Base-by-base conservation (phyloP, 2,113 vertebrate species). In the Heterochromis multidens region DNA sequence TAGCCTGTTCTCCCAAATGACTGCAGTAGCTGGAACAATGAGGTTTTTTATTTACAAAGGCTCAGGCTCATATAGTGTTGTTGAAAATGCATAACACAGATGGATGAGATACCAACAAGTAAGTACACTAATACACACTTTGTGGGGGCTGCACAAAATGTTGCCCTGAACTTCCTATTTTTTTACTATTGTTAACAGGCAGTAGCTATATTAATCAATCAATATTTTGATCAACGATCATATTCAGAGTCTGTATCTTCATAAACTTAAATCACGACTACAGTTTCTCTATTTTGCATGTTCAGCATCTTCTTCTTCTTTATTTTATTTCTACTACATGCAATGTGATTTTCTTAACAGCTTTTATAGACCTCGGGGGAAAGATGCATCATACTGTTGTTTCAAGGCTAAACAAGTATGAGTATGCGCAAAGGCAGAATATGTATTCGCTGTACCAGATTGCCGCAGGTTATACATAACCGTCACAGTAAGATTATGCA, bases 321-420 rank as follows among this genome's bases (percentile, higher is more conserved):
- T 58, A 40, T 25, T 40, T 83, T 62, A 25, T 54, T 37, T 80
- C 21, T 52, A 7, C 6, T 19, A 33, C 27, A 65, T 33, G 8
- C 56, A 27, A 21, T 37, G 40, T 1, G 9, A 2, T 31, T 74
- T 83, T 54, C n/a, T 19, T 70, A 23, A 27, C 46, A 54, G 40
- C 13, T 43, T 72, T 58, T 77, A 58, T 27, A 77, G 76, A 57
- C 54, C 16, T 62, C n/a, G 31, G 54, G 43, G 23, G 17, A 43
- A 33, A 85, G 13, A 80, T 54, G 54, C 52, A 87, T 33, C 67
- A 46, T 19, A 16, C 8, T 61, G 33, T 65, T 10, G 3, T 79
- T 86, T 87, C 80, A 88, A 90, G 79, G 89, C 76, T 83, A 52
- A 87, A 84, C n/a, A 33, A 65, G n/a, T 59, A 14, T 35, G 62